Percentiles rank a stretch among this genome's conserved stretches.
Evolutionary conservation across 2,888 invertebrate genomes (phyloP).

Genomic region (Dicranocentrus wangi): DNA sequence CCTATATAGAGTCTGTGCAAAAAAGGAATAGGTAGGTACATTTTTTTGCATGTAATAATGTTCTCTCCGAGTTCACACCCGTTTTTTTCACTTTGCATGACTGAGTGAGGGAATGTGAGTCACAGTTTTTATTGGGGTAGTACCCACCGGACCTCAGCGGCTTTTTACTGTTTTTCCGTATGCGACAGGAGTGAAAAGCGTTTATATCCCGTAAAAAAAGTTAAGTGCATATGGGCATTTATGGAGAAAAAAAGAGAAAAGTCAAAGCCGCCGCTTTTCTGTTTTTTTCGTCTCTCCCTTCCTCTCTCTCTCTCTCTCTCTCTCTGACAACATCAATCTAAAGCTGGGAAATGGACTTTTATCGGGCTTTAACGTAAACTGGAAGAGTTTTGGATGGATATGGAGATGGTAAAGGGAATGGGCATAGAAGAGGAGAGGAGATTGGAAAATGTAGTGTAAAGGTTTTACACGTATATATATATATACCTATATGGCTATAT

Average conservation of each 20-base stretch:
- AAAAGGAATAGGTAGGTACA: too few relatives aligned
- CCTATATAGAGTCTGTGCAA: too few relatives aligned
- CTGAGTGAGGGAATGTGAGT: slow-evolving; percentile 20
- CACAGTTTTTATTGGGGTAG: slow-evolving; percentile 34
- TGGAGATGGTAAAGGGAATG: neutral
- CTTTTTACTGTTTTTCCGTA: slow-evolving; percentile 7
- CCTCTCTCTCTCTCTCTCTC: too few relatives aligned
- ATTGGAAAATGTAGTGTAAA: too few relatives aligned
- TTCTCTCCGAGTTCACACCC: too few relatives aligned
- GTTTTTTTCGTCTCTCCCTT: too few relatives aligned
- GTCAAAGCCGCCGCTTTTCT: too few relatives aligned
- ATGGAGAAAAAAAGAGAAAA: slow-evolving; percentile 16
- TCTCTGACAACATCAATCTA: slow-evolving; percentile 45
- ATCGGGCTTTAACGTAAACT: slow-evolving; percentile 46
- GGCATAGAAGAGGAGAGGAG: neutral
- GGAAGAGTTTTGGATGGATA: slow-evolving; percentile 14
- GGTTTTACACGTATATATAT: too few relatives aligned
- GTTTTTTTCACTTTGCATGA: slow-evolving; percentile 34
- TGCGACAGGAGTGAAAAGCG: neutral
- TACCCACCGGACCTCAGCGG: too few relatives aligned
- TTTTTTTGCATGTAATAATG: too few relatives aligned
- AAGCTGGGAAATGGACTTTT: slow-evolving; percentile 41
- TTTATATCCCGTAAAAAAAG: slow-evolving; percentile 33
- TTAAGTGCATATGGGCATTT: slow-evolving; percentile 27
- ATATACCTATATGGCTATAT: neutral